phyloP scores from a whole-genome alignment of 2,113 vertebrate species.

The Pelecanoides urinatrix region DNA sequence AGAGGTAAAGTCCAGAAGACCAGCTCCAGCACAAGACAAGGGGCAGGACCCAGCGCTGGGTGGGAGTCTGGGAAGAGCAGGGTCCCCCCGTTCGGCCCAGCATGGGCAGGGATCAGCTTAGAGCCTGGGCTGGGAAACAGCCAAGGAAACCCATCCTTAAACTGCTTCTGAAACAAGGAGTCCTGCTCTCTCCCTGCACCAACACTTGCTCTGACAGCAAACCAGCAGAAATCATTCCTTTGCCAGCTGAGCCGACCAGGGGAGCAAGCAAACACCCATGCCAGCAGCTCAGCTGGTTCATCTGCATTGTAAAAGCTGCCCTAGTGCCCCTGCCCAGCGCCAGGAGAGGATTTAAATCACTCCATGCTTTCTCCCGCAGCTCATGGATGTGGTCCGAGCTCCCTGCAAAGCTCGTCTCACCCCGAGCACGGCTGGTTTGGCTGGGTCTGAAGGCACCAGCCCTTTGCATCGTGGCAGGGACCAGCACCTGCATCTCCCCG shows the following conservation, averaged over 20 bases:
- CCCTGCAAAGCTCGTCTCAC: neutral
- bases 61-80: neutral
- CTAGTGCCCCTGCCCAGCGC: neutral
- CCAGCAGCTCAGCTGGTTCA: neutral
- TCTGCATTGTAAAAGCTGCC: neutral
- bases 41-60: neutral
- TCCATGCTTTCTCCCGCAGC: rapidly evolving
- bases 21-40: neutral
- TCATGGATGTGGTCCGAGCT: neutral
- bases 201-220: neutral
- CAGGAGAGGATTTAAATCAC: neutral
- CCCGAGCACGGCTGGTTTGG: neutral
- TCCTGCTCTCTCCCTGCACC: rapidly evolving
- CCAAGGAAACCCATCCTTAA: neutral
- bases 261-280: neutral
- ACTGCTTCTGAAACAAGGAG: neutral
- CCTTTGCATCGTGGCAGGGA: neutral
- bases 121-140: neutral
- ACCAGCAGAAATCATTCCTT: neutral
- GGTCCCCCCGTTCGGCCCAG: neutral
- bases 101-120: neutral
- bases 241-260: neutral
- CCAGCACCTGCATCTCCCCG: neutral
- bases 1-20: neutral
- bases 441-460: too few species aligned